A percentile compares a stretch with the other conserved stretches of the same genome.
These are phyloP conservation scores for Pachypanchax playfairii DNA, from an alignment of 2,113 vertebrate species.

Conservation along the genomic window DNA sequence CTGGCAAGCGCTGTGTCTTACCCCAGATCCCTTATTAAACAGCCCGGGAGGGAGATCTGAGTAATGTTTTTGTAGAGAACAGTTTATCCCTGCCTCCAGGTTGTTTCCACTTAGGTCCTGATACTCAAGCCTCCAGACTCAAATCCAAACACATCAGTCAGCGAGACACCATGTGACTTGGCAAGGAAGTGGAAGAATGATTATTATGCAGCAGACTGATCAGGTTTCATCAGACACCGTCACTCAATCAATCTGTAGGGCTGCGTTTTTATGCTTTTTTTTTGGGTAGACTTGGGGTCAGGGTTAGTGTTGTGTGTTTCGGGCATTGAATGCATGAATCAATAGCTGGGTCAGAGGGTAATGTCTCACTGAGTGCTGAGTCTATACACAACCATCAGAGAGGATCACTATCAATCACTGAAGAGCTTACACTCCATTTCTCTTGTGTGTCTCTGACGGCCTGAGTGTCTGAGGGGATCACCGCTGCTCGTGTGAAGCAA, in stretches of 20 bases:
- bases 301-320: constrained; percentile 61
- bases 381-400: constrained; percentile 75
- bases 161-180: constrained; percentile 56
- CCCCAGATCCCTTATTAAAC: constrained; percentile 48
- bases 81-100: constrained; percentile 37
- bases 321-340: constrained; percentile 65
- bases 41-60: constrained; percentile 58
- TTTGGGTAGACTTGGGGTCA: constrained; percentile 45
- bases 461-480: constrained; percentile 54
- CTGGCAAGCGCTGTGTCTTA: constrained; percentile 19
- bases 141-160: constrained; percentile 73
- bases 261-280: constrained; percentile 28
- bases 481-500: constrained; percentile 63
- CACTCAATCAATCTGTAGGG: constrained; percentile 59
- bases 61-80: constrained; percentile 60
- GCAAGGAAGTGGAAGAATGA: constrained; percentile 66
- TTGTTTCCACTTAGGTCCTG: constrained; percentile 46
- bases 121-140: constrained; percentile 62
- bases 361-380: constrained; percentile 78
- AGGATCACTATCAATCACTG: constrained; percentile 75
- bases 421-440: constrained; percentile 64
- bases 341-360: constrained; percentile 75
- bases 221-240: constrained; percentile 58
- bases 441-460: constrained; percentile 40
- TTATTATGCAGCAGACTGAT: constrained; percentile 69